phyloP scores from a whole-genome alignment of 2,797 vertebrate species.

The Mastacembelus armatus region DNA sequence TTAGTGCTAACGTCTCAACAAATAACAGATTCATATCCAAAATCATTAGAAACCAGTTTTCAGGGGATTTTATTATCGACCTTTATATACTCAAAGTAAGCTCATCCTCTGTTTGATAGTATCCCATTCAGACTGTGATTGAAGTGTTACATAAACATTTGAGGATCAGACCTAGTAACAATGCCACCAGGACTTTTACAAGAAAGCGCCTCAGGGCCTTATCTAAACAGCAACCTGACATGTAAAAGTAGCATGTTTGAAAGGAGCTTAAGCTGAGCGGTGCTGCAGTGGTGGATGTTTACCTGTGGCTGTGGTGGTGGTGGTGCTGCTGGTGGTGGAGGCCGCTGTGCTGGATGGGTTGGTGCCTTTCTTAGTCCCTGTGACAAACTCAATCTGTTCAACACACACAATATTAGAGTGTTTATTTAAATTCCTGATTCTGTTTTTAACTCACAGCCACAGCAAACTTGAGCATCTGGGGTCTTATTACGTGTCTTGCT shows the following conservation, averaged over 20 bases:
- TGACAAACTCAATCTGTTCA: conserved; percentile 96
- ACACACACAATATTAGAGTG: conserved; percentile 13
- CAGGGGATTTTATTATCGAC: too few relatives aligned
- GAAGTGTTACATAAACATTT: not conserved
- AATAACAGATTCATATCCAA: too few relatives aligned
- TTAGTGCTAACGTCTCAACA: too few relatives aligned
- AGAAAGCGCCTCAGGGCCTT: not conserved
- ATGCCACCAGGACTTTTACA: too few relatives aligned
- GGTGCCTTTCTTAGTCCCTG: conserved; percentile 95
- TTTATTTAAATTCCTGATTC: not conserved
- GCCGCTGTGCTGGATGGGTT: conserved; percentile 87
- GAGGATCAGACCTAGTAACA: not conserved
- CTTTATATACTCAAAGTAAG: too few relatives aligned
- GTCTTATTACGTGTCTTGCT: not conserved
- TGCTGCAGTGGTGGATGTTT: not conserved
- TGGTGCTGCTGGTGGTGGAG: conserved; percentile 86
- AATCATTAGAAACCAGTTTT: too few relatives aligned
- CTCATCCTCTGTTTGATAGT: not conserved
- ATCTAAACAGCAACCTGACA: not conserved
- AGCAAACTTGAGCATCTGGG: not conserved
- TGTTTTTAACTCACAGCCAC: not conserved
- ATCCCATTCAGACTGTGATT: not conserved
- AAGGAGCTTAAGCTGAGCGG: not conserved
- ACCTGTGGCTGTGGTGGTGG: conserved; percentile 92
- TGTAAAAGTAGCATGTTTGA: not conserved